phyloP scores from a whole-genome alignment of 2,888 invertebrate genomes.

The Epirrita christyi region DNA sequence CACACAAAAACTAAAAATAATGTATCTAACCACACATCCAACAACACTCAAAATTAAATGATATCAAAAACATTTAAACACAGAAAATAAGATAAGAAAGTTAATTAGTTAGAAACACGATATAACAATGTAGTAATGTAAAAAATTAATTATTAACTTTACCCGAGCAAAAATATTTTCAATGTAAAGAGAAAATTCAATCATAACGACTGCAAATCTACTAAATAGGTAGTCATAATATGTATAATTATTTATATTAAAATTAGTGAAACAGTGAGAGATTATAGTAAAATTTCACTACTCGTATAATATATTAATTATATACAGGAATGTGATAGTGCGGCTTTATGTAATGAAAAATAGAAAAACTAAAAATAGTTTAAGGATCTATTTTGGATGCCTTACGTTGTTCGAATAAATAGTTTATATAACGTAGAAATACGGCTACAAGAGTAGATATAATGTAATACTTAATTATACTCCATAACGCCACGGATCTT shows the following conservation, averaged over 20 bases:
- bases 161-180: no score
- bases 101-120: not conserved
- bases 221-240: slow-evolving; percentile 59
- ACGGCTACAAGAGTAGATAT: not conserved
- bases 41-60: slow-evolving; percentile 5
- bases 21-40: slow-evolving; percentile 8
- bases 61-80: not conserved
- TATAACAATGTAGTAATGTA: no score
- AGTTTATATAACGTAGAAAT: not conserved
- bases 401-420: no score
- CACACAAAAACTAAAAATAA: slow-evolving; percentile 1
- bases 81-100: not conserved
- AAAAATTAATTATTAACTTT: no score
- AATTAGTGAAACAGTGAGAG: slow-evolving; percentile 74
- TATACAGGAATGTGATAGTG: slow-evolving; percentile 67
- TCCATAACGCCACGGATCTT: not conserved
- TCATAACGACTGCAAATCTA: slow-evolving; percentile 48
- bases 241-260: slow-evolving; percentile 53
- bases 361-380: not conserved
- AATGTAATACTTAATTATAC: not conserved
- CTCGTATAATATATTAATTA: slow-evolving; percentile 54
- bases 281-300: slow-evolving; percentile 71
- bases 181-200: slow-evolving; percentile 33
- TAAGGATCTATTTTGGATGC: no score
- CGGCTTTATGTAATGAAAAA: slow-evolving; percentile 42